Conservation (phyloP, 2,113 vertebrate genomes). For the Cichladusa arquata region DNA sequence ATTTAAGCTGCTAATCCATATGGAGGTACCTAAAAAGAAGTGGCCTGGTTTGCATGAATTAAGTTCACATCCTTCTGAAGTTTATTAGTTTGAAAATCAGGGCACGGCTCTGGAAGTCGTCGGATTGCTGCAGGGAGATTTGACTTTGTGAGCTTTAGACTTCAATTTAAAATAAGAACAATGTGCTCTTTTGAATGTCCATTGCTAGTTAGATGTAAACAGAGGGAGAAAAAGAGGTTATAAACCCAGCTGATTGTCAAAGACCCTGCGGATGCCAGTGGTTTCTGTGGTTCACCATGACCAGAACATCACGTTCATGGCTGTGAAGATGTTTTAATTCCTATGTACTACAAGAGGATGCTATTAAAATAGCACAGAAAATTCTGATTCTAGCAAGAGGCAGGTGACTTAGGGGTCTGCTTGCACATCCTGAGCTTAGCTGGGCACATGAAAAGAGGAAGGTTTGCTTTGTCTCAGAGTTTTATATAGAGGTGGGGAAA, state of each 20-base stretch:
- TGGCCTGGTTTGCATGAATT: slow-evolving; percentile 22
- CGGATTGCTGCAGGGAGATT: background rate
- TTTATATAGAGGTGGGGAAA: background rate
- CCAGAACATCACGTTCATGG: background rate
- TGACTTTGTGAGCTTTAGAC: background rate
- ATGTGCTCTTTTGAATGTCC: background rate
- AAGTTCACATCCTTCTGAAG: slow-evolving; percentile 40
- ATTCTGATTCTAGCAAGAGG: background rate
- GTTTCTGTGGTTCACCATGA: background rate
- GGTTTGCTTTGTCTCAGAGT: background rate
- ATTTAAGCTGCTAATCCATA: background rate
- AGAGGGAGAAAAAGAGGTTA: background rate
- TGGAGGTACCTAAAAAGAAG: slow-evolving; percentile 7
- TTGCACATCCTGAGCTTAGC: background rate
- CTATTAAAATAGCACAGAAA: background rate
- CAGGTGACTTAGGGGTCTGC: background rate
- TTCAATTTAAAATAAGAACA: background rate
- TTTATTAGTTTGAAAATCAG: slow-evolving; percentile 50
- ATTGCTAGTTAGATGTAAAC: background rate
- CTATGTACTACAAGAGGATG: background rate
- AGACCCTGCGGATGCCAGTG: background rate
- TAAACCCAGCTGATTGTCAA: background rate
- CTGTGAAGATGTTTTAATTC: background rate
- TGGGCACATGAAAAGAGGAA: background rate
- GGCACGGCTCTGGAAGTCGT: background rate